Evolutionary conservation across 2,113 vertebrate genomes (phyloP), one percentile per base, ranked within the genome.

Genomic region (Caranx ignobilis): DNA sequence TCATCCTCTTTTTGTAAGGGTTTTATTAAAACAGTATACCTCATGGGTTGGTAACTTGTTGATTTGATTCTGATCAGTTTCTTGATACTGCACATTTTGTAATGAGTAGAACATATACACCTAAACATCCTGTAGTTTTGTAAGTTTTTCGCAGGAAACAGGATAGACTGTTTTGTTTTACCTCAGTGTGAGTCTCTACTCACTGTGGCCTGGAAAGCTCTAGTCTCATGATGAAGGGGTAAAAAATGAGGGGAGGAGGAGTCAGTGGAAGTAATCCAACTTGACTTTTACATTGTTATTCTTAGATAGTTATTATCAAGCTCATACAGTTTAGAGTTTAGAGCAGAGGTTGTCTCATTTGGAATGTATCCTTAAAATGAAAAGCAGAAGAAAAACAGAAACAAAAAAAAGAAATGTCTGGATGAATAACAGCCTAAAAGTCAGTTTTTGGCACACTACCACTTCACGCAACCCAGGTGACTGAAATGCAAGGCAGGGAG

Each of bases 1-100:
- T 71, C 43, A 71, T 75, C 43, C 60, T 83, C 39, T 57, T 78
- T 79, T 81, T 83, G 32, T 68, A 77, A 76, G 55, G 54, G 77
- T 81, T 79, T 81, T 72, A 80, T 71, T 76, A 43, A 60, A 89
- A 84, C 71, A 86, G 64, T 75, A 91, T 91, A 93, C 87, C 88
- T 94, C 88, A 90, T 88, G 75, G 26, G 26, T 79, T 79, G 70
- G 76, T 86, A 87, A 81, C 60, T 84, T 79, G 63, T 88, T 88
- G 37, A 82, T 92, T 92, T 79, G 62, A 88, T 85, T 81, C 66
- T 75, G 75, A 89, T 85, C 64, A 39, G 64, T 71, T 88, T 88
- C 59, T 86, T 82, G 48, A 84, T 84, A 78, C 59, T 85, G 82
- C 79, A 86, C 61, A 87, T 79, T 88, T 86, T 90, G 18, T 75